These are phyloP conservation scores for Anguilla megastoma DNA, from an alignment of 2,797 vertebrate genomes.

Conservation along the genomic window DNA sequence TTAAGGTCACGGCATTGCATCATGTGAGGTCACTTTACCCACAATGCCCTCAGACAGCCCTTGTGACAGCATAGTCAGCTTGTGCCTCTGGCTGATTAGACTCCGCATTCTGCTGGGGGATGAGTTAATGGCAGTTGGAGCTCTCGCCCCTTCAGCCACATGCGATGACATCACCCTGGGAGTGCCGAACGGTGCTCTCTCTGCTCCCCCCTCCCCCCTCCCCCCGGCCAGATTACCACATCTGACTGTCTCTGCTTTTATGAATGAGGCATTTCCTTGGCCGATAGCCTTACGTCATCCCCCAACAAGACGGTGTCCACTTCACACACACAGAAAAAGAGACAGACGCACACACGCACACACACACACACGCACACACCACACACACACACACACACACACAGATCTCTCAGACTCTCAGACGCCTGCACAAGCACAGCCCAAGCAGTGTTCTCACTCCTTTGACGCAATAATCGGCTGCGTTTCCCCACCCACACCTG, in stretches of 20 bases:
- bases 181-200: background rate
- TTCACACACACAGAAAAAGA: background rate
- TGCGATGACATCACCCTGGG: slow-evolving; percentile 12
- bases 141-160: background rate
- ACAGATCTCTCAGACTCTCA: background rate
- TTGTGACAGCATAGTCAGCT: background rate
- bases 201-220: background rate
- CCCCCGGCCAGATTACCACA: background rate
- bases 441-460: background rate
- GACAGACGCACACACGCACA: background rate
- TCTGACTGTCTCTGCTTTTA: slow-evolving; percentile 15
- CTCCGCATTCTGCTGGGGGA: background rate
- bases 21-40: background rate
- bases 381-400: slow-evolving; percentile 23
- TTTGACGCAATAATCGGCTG: background rate
- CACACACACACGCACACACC: background rate
- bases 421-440: background rate
- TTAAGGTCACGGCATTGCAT: background rate
- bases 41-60: slow-evolving; percentile 24
- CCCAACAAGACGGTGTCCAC: background rate
- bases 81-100: background rate
- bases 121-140: background rate
- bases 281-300: slow-evolving; percentile 19
- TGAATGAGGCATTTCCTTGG: slow-evolving; percentile 22
- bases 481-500: background rate